Conservation (phyloP, 2,113 vertebrate species). For the Oceanodroma tethys region DNA sequence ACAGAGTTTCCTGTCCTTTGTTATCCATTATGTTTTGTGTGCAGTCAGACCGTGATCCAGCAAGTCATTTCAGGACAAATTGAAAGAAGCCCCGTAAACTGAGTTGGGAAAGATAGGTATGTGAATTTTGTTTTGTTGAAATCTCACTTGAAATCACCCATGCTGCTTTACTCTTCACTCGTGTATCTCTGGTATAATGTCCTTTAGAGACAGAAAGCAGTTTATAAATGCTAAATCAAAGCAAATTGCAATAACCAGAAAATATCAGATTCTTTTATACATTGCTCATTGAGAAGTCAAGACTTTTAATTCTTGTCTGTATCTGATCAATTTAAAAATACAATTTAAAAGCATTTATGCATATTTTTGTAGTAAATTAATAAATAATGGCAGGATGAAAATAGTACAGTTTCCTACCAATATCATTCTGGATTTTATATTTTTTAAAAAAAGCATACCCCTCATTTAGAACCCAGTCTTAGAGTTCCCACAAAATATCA, state of each 20-base stretch:
- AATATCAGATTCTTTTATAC: not conserved
- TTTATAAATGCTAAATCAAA: not conserved
- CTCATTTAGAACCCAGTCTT: not conserved
- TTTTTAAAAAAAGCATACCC: not conserved
- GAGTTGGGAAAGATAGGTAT: not conserved
- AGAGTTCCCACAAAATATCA: not conserved
- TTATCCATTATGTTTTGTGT: not conserved
- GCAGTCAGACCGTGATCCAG: not conserved
- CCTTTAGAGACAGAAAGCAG: not conserved
- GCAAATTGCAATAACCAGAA: not conserved
- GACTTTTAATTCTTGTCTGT: not conserved
- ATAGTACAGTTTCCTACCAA: not conserved
- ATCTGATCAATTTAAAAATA: not conserved
- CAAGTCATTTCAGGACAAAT: not conserved
- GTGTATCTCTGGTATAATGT: not conserved
- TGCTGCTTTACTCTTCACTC: not conserved
- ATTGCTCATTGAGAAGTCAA: not conserved
- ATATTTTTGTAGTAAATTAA: not conserved
- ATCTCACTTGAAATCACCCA: not conserved
- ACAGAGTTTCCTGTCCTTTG: constrained; percentile 2
- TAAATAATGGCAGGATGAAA: not conserved
- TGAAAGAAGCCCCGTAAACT: not conserved
- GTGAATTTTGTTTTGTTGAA: not conserved
- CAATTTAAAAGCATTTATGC: not conserved
- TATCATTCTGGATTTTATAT: not conserved